These are phyloP conservation scores for Pocillopora meandrina DNA, from an alignment of 92 coral and sea anemone species.

Conservation along the genomic window DNA sequence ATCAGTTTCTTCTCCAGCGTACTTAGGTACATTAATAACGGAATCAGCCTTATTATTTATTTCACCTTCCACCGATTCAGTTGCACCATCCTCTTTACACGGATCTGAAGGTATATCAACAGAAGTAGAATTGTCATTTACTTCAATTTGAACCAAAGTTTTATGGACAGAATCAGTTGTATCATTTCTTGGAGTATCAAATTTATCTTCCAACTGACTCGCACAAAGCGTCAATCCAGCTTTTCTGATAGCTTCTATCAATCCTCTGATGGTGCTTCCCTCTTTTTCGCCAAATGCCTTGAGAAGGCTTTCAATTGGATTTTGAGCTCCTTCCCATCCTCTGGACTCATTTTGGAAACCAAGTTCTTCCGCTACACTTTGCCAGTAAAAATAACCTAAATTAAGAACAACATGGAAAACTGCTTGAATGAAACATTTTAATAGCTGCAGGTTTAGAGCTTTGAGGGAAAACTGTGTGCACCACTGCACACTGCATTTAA, in stretches of 20 bases:
- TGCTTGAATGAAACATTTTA: not conserved
- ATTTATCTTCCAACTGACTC: not conserved
- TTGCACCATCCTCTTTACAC: too few relatives aligned
- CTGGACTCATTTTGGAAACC: not conserved
- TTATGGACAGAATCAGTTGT: too few relatives aligned
- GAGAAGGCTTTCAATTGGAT: not conserved
- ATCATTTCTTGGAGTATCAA: not conserved
- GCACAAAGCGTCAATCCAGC: not conserved
- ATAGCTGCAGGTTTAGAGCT: too few relatives aligned
- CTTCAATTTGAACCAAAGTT: too few relatives aligned
- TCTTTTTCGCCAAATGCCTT: not conserved
- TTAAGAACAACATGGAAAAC: not conserved
- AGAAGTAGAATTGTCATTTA: too few relatives aligned
- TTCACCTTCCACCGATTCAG: too few relatives aligned
- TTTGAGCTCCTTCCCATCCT: not conserved
- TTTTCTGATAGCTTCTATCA: not conserved
- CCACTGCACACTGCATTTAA: too few relatives aligned
- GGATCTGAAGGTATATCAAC: too few relatives aligned
- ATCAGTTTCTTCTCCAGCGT: too few relatives aligned
- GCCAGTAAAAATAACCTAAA: constrained; percentile 1
- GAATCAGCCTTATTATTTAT: too few relatives aligned
- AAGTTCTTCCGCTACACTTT: not conserved
- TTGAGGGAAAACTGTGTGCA: too few relatives aligned
- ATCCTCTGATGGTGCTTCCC: not conserved
- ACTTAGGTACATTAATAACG: too few relatives aligned